Base-by-base conservation (phyloP, 2,888 invertebrate genomes). In the Drosophila tripunctata region DNA sequence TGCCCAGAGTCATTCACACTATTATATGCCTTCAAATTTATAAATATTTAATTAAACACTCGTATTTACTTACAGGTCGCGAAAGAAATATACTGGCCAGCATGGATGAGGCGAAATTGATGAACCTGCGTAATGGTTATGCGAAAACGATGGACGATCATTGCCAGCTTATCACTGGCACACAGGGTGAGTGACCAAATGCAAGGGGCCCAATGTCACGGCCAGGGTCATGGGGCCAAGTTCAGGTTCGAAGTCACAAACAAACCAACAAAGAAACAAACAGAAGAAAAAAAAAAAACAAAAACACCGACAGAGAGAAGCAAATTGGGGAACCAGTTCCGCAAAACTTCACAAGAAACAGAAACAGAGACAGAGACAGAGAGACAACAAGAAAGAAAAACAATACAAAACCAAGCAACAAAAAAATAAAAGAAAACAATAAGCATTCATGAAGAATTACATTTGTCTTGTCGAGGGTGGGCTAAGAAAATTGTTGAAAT, bases 101-200 rank as follows among this genome's bases (percentile, higher is more conserved):
- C 22, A 80, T 80, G 80, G 80, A 74, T 60, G 83, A 82, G 36
- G 69, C 74, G 6, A 85, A 83, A 70, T 55, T 83, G 52, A 85
- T 82, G 72, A 87, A 75, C 63, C 65, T 87, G 19, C 67, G 78
- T 44, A 83, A 87, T 64, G 87, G 86, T 19, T 78, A 68, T 44
- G 57, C 76, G 56, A 79, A 77, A 45, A 57, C 77, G 12, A 47
- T 82, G 72, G 88, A 87, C 41, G 83, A 87, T 85, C 83, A 82
- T 61, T 75, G 72, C 33, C 83, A 81, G 62, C 72, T 78, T 43
- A 83, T 83, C 36, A 85, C 64, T 44, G 79, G 64, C 47, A 58
- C 62, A 30, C 63, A 85, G 65, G 83, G 83, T 83, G 55, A 83
- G 86, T 85, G 61, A 56, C 58, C 61, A 55, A 31, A 10, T n/a